Evolutionary conservation across 2,113 vertebrate species (phyloP).

Genomic region (Meleagris gallopavo): DNA sequence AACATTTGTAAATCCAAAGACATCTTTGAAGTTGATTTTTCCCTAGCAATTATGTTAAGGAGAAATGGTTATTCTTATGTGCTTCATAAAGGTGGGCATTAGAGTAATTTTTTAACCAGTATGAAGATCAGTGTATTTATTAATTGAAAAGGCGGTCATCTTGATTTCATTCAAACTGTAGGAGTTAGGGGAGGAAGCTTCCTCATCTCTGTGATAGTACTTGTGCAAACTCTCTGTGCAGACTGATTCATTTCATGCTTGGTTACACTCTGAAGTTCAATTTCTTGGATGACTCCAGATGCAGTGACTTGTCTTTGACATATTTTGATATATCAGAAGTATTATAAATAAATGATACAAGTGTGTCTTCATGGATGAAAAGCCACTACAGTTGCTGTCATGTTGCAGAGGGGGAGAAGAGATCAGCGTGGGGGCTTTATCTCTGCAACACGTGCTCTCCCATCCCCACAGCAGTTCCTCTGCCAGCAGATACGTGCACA

Average conservation of each 20-base stretch:
- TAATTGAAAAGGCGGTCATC: background rate
- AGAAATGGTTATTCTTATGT: background rate
- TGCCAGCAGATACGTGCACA: accelerated
- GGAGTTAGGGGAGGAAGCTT: background rate
- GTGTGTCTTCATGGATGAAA: accelerated
- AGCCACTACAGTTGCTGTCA: accelerated
- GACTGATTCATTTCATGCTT: background rate
- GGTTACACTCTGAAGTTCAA: background rate
- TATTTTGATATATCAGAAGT: accelerated
- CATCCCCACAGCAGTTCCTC: accelerated
- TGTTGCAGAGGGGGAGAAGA: background rate
- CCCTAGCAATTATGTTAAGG: background rate
- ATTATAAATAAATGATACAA: background rate
- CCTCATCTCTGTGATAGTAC: background rate
- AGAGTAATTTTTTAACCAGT: accelerated
- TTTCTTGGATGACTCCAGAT: background rate
- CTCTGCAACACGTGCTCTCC: background rate
- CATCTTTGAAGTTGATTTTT: background rate
- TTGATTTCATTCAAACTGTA: background rate
- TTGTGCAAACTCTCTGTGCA: background rate
- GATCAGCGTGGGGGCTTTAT: accelerated
- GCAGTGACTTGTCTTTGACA: accelerated
- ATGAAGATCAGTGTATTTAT: accelerated
- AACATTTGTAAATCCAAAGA: background rate
- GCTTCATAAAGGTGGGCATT: background rate